Percentiles rank a stretch among this genome's conserved stretches.
Evolutionary conservation across 2,113 vertebrate genomes (phyloP).

Genomic region (Triplophysa dalaica): DNA sequence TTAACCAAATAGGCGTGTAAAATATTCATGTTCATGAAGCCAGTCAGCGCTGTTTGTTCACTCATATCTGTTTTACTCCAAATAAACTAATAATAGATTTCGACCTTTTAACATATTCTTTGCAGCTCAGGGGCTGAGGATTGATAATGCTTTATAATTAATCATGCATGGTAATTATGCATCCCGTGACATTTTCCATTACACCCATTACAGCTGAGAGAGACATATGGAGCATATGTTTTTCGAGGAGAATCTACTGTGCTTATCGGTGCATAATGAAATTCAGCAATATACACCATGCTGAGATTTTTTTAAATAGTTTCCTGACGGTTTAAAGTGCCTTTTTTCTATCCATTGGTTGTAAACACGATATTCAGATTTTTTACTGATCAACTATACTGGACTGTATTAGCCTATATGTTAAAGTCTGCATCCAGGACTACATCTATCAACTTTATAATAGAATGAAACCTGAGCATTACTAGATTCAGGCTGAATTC

Average conservation of each 20-base stretch:
- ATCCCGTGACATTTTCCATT: conserved; percentile 51
- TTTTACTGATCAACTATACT: no score
- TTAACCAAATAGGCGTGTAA: conserved; percentile 48
- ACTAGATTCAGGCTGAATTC: no score
- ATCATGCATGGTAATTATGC: conserved; percentile 55
- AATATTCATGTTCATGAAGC: conserved; percentile 16
- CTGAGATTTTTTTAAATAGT: conserved; percentile 3
- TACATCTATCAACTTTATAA: no score
- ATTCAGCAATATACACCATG: conserved; percentile 3
- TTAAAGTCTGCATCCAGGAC: no score
- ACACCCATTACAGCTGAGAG: conserved; percentile 39
- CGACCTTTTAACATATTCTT: conserved; percentile 53
- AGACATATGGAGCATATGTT: conserved; percentile 38
- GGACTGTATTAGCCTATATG: no score
- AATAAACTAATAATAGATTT: conserved; percentile 63
- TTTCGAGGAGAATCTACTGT: conserved; percentile 25
- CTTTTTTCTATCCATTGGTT: neutral
- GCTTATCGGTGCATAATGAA: conserved; percentile 30
- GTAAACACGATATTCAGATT: neutral
- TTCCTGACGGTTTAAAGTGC: neutral
- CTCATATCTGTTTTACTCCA: conserved; percentile 52
- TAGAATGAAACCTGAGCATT: no score
- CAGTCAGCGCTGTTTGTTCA: conserved; percentile 50
- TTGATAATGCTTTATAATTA: conserved; percentile 51
- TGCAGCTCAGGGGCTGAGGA: conserved; percentile 27